Base-by-base conservation (phyloP, 2,113 vertebrate genomes). In the Lophochroa leadbeateri region DNA sequence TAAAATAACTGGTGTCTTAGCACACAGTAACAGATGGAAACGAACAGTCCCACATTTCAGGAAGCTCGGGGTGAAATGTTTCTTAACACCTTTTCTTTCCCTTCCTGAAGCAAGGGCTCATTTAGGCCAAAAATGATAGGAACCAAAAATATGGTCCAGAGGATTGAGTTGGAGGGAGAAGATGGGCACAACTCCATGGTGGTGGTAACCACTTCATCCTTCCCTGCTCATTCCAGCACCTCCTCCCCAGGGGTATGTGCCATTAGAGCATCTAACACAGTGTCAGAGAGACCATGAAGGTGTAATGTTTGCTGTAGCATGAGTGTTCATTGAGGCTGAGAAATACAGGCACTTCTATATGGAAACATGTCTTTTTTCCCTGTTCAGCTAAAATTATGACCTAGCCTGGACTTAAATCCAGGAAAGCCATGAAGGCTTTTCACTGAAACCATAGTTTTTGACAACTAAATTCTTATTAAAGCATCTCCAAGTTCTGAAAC, bases 21-120 rank as follows among this genome's bases (percentile, higher is more conserved):
- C 81, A 92, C 93, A 89, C 31, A 80, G 53, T 33, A 89, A 91
- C 80, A 63, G 92, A 46, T 71, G 81, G 83, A 94, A 91, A 82
- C 2, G 11, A 65, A n/a, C 17, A 24, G 15, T 65, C 58, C 52
- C 69, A 28, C n/a, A 64, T 65, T 71, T 86, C 86, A 79, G 94
- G 95, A 96, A 96, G 74, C 63, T 85, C 65, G 57, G 63, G 17
- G 72, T 89, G 70, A 84, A 37, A 23, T 0, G 3, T 97, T 91
- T 94, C 95, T 79, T 92, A 91, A 95, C 28, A 41, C 11, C 27
- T 96, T 81, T 78, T 92, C 72, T 93, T 91, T 81, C 37, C 17
- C 33, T 16, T 65, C 83, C 27, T 60, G 29, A 81, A 82, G 21
- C 10, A 39, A 65, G 33, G 55, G 10, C 18, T 15, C 20, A 1